Percentiles rank a stretch among this genome's conserved stretches.
These are phyloP conservation scores for Acromyrmex charruanus DNA, from an alignment of 1,140 invertebrate species.

Conservation along the genomic window DNA sequence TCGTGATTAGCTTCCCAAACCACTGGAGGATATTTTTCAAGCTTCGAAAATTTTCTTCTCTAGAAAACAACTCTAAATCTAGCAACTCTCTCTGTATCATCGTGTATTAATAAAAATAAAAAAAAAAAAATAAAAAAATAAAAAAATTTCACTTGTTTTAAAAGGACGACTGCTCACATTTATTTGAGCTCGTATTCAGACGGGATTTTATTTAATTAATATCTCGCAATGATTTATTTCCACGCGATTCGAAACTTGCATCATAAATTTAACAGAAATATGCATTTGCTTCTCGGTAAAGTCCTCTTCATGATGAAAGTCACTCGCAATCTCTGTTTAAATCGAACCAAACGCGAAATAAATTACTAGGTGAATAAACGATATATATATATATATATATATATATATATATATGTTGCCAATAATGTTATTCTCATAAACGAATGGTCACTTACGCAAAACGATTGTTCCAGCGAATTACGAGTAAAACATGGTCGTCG, in stretches of 20 bases:
- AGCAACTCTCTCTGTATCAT: neutral
- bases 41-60: neutral
- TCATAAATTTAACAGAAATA: slow-evolving; percentile 12
- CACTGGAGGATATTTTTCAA: neutral
- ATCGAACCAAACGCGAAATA: slow-evolving; percentile 20
- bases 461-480: slow-evolving; percentile 34
- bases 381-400: neutral
- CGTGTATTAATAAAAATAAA: neutral
- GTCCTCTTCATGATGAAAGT: slow-evolving; percentile 4
- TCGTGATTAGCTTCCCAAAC: slow-evolving; percentile 43
- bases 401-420: neutral
- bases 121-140: neutral
- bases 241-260: slow-evolving; percentile 6
- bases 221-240: slow-evolving; percentile 4
- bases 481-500: slow-evolving; percentile 27
- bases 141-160: neutral
- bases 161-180: neutral
- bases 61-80: neutral
- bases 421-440: slow-evolving; percentile 35
- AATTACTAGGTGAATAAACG: slow-evolving; percentile 12
- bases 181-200: neutral
- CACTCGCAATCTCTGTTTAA: slow-evolving; percentile 14
- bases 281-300: slow-evolving; percentile 19
- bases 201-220: slow-evolving; percentile 29
- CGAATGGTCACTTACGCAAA: slow-evolving; percentile 42